These are phyloP conservation scores for Hestina assimilis DNA, from an alignment of 1,140 invertebrate genomes.

Conservation along the genomic window DNA sequence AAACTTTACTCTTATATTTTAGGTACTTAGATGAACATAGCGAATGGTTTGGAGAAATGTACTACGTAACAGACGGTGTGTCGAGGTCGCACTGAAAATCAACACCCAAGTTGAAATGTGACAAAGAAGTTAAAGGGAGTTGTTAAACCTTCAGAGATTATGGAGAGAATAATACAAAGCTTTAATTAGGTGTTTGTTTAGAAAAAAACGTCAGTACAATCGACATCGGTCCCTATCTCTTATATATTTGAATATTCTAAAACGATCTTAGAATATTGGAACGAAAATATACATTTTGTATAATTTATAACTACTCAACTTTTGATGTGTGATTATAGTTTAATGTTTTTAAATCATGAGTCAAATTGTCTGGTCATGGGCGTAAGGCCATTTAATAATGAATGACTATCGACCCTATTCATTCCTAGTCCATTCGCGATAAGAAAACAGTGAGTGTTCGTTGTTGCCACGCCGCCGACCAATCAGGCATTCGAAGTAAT, in stretches of 20 bases:
- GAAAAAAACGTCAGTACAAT: slow-evolving; percentile 1
- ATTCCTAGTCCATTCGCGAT: no score
- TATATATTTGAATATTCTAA: neutral
- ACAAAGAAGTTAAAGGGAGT: slow-evolving; percentile 10
- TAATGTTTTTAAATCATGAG: no score
- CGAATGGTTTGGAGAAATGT: slow-evolving; percentile 73
- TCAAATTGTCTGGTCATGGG: no score
- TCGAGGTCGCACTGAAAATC: slow-evolving; percentile 55
- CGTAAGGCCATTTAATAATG: no score
- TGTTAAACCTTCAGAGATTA: slow-evolving; percentile 27
- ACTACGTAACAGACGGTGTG: slow-evolving; percentile 60
- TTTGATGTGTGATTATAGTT: no score
- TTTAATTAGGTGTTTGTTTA: slow-evolving; percentile 8
- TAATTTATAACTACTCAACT: neutral
- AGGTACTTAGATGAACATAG: slow-evolving; percentile 73
- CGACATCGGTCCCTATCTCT: neutral
- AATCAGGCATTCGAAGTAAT: no score
- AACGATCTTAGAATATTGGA: neutral
- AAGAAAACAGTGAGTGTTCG: no score
- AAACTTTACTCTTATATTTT: slow-evolving; percentile 15
- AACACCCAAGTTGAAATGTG: slow-evolving; percentile 5
- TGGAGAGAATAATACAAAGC: slow-evolving; percentile 9
- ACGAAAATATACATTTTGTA: neutral
- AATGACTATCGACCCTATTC: no score
- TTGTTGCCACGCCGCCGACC: no score